A percentile compares a stretch with the other conserved stretches of the same genome.
phyloP scores from a whole-genome alignment of 2,888 invertebrate species.

The Caenorhabditis sp. region DNA sequence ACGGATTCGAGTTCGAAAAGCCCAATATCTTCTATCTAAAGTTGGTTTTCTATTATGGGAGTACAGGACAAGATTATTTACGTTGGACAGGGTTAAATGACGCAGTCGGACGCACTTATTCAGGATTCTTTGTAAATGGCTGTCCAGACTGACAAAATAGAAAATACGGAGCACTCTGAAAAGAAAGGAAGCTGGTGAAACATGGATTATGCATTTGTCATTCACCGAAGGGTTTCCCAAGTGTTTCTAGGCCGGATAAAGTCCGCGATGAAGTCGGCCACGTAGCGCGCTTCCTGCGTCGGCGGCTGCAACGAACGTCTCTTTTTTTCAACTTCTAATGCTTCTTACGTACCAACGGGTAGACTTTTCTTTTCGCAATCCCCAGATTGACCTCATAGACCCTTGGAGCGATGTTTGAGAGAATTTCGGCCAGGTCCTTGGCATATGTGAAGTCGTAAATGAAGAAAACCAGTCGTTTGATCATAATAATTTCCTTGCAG shows the following conservation, averaged over 20 bases:
- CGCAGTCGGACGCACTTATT: slow-evolving; percentile 20
- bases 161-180: slow-evolving; percentile 47
- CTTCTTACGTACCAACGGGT: slow-evolving; percentile 45
- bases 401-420: slow-evolving; percentile 27
- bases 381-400: slow-evolving; percentile 39
- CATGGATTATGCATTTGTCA: slow-evolving; percentile 25
- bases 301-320: slow-evolving; percentile 30
- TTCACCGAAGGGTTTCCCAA: slow-evolving; percentile 45
- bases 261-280: slow-evolving; percentile 33
- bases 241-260: slow-evolving; percentile 21
- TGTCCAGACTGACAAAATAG: slow-evolving; percentile 39
- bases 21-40: slow-evolving; percentile 46
- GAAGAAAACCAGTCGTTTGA: slow-evolving; percentile 36
- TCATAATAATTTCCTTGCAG: slow-evolving; percentile 2
- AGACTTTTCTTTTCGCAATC: slow-evolving; percentile 38
- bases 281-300: slow-evolving; percentile 28
- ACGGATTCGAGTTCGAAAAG: slow-evolving; percentile 27
- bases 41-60: neutral
- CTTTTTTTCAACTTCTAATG: neutral
- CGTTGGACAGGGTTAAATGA: slow-evolving; percentile 50
- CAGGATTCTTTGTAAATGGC: slow-evolving; percentile 15
- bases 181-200: neutral
- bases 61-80: neutral
- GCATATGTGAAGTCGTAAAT: slow-evolving; percentile 46
- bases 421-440: slow-evolving; percentile 13